Percentiles rank a stretch among this genome's conserved stretches.
Evolutionary conservation across 1,140 invertebrate species (phyloP).

Genomic region (Lutraria rhynchaena): DNA sequence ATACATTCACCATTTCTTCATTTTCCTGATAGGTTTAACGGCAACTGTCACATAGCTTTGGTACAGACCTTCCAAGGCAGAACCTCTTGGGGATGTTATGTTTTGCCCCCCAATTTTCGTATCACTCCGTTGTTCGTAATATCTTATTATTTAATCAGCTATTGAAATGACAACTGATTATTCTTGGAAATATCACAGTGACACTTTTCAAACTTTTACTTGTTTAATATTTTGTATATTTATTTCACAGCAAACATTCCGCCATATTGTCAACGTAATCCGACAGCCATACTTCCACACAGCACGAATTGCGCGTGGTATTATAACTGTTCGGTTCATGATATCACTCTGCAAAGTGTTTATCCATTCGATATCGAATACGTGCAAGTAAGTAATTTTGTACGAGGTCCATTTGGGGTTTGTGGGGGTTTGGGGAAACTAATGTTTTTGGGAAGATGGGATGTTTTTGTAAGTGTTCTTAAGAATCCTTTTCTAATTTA

Average conservation of each 20-base stretch:
- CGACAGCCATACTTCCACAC: constrained; percentile 53
- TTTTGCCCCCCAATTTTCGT: too few species aligned
- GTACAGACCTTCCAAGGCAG: neutral
- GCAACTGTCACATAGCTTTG: neutral
- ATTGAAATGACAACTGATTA: too few species aligned
- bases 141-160: too few species aligned
- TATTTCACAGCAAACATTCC: constrained; percentile 40
- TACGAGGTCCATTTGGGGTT: neutral
- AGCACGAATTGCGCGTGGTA: constrained; percentile 71
- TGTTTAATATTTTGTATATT: neutral
- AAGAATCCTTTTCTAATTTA: too few species aligned
- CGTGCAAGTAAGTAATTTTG: constrained; percentile 12
- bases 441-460: too few species aligned
- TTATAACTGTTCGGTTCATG: constrained; percentile 64
- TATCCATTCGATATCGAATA: constrained; percentile 53
- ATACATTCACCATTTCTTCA: too few species aligned
- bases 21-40: too few species aligned
- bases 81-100: too few species aligned
- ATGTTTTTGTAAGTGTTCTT: too few species aligned
- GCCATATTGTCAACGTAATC: constrained; percentile 42
- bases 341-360: constrained; percentile 37
- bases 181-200: too few species aligned
- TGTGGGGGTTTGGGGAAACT: neutral
- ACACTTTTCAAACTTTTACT: too few species aligned
- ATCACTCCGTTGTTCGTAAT: too few species aligned